Percentiles rank a stretch among this genome's conserved stretches.
phyloP scores from a whole-genome alignment of 1,140 invertebrate genomes.

The Ostrea edulis region DNA sequence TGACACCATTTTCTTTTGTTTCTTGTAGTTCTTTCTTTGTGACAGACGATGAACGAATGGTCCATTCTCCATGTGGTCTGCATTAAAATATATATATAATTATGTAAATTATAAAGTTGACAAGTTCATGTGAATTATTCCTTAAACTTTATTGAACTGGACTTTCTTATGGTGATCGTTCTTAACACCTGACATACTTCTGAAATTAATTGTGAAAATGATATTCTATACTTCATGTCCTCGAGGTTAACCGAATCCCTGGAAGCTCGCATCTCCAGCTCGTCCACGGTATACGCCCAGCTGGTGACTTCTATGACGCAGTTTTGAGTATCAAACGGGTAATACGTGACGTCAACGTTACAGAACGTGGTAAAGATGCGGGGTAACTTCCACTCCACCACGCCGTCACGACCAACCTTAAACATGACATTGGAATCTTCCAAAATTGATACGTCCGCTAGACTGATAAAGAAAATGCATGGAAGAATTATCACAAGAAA shows the following conservation, averaged over 20 bases:
- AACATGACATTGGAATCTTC: constrained; percentile 11
- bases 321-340: constrained; percentile 92
- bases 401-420: constrained; percentile 82
- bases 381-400: constrained; percentile 96
- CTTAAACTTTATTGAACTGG: too few species aligned
- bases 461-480: not conserved
- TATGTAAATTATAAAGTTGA: not conserved
- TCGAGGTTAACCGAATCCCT: constrained; percentile 29
- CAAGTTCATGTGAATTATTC: too few species aligned
- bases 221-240: constrained; percentile 41
- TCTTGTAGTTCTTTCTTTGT: constrained; percentile 16
- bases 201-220: too few species aligned
- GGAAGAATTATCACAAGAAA: too few species aligned
- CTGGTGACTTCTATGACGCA: constrained; percentile 98
- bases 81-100: not conserved
- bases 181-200: too few species aligned
- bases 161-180: too few species aligned
- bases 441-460: constrained; percentile 29
- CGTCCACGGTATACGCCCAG: constrained; percentile 88
- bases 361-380: constrained; percentile 98
- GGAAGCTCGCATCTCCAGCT: constrained; percentile 29
- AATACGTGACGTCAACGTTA: constrained; percentile 84
- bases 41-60: constrained; percentile 20
- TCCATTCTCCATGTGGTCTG: constrained; percentile 50
- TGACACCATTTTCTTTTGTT: constrained; percentile 40